Percentiles rank a stretch among this genome's conserved stretches.
Evolutionary conservation across 2,888 invertebrate genomes (phyloP).

Genomic region (Lomographa bimaculata): DNA sequence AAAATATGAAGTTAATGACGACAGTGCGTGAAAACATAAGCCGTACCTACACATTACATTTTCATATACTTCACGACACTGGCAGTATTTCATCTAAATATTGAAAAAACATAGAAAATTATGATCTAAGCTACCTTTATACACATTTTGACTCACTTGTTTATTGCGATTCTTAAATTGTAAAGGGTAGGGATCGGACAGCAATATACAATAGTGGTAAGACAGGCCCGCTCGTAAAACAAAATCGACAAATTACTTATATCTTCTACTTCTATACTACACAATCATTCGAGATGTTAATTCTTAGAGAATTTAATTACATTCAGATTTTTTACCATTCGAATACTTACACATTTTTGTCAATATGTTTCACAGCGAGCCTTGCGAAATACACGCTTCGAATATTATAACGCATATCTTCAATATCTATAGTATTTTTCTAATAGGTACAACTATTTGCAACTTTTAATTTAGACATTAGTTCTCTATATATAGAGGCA

Average conservation of each 20-base stretch:
- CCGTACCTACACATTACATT: conserved; percentile 34
- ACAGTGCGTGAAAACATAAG: conserved; percentile 19
- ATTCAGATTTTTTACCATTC: conserved; percentile 5
- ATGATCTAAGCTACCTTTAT: conserved; percentile 74
- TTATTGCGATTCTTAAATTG: conserved; percentile 74
- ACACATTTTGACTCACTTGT: conserved; percentile 69
- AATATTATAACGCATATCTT: conserved; percentile 8
- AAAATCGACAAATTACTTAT: conserved; percentile 28
- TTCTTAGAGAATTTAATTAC: conserved; percentile 3
- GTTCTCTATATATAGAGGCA: conserved; percentile 11
- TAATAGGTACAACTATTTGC: conserved; percentile 15
- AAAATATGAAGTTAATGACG: conserved; percentile 34
- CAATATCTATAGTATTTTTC: conserved; percentile 17
- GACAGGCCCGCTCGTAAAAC: conserved; percentile 33
- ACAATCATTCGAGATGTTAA: conserved; percentile 26
- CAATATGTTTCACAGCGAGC: conserved; percentile 9
- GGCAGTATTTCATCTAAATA: conserved; percentile 77
- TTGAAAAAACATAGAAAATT: conserved; percentile 77
- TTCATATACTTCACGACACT: conserved; percentile 47
- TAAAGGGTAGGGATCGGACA: conserved; percentile 52
- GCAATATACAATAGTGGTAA: conserved; percentile 44
- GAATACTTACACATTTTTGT: conserved; percentile 1
- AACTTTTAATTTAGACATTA: conserved; percentile 14
- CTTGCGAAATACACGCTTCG: conserved; percentile 23
- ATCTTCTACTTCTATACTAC: conserved; percentile 22